Conservation (phyloP, 2,113 vertebrate species). For the Trogon melanurus region DNA sequence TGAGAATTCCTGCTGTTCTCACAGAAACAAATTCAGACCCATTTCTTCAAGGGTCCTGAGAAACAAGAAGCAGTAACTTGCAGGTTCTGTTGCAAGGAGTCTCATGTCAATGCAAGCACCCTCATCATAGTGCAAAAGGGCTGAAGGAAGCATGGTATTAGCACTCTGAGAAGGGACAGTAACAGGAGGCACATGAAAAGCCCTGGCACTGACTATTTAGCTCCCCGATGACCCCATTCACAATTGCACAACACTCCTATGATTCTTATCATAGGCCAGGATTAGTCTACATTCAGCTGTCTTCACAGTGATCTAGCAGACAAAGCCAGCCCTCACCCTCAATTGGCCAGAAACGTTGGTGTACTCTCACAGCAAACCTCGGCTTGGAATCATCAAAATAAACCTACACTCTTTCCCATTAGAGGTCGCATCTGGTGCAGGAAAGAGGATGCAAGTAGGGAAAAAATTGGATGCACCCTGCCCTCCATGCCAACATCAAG, state of each 20-base stretch:
- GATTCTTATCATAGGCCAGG: background rate
- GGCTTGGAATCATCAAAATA: background rate
- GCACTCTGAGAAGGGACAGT: background rate
- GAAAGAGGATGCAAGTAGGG: background rate
- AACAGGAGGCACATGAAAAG: background rate
- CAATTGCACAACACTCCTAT: background rate
- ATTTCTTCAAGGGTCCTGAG: background rate
- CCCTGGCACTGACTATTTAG: background rate
- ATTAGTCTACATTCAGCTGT: background rate
- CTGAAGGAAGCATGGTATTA: background rate
- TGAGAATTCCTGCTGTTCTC: background rate
- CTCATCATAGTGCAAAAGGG: background rate
- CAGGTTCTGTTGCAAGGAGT: background rate
- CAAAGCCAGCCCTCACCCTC: background rate
- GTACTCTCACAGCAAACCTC: background rate
- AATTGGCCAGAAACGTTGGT: fast-evolving
- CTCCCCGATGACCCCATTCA: background rate
- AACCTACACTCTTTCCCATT: background rate
- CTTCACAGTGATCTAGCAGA: background rate
- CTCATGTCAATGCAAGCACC: background rate
- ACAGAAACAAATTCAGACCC: background rate
- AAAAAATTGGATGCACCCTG: background rate
- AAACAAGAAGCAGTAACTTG: background rate
- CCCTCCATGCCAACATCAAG: background rate
- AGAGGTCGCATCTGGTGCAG: background rate